A percentile compares a stretch with the other conserved stretches of the same genome.
Evolutionary conservation across 1,140 invertebrate species (phyloP).

Genomic region (Temnothorax longispinosus): DNA sequence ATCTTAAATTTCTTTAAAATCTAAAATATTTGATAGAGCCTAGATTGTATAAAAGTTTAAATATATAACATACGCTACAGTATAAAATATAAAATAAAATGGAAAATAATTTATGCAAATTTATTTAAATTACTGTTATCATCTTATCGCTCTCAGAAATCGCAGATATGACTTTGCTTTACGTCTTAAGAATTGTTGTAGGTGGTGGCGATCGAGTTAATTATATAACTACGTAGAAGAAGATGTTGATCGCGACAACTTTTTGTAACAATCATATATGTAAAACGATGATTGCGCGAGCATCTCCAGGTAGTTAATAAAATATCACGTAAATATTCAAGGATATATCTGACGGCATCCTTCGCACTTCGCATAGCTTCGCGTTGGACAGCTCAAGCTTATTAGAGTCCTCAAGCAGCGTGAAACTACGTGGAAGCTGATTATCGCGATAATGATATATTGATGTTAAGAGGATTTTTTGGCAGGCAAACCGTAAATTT

Average conservation of each 20-base stretch:
- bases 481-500: not conserved
- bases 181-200: not conserved
- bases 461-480: not conserved
- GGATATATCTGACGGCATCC: not conserved
- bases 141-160: not conserved
- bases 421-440: not conserved
- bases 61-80: no score
- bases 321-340: slow-evolving; percentile 44
- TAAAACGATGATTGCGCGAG: slow-evolving; percentile 11
- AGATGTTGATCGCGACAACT: slow-evolving; percentile 28
- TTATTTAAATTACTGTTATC: not conserved
- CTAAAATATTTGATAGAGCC: not conserved
- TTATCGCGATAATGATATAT: slow-evolving; percentile 2
- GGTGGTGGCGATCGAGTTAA: slow-evolving; percentile 30
- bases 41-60: not conserved
- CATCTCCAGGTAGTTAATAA: slow-evolving; percentile 43
- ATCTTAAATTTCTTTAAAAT: not conserved
- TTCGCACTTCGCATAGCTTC: slow-evolving; percentile 1
- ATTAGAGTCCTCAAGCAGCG: slow-evolving; percentile 24
- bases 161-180: not conserved
- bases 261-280: slow-evolving; percentile 35
- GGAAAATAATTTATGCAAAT: not conserved
- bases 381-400: not conserved
- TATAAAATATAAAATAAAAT: not conserved
- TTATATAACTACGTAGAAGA: slow-evolving; percentile 41